Base-by-base conservation (phyloP, 2,113 vertebrate genomes). In the Rhadina sibilatrix region DNA sequence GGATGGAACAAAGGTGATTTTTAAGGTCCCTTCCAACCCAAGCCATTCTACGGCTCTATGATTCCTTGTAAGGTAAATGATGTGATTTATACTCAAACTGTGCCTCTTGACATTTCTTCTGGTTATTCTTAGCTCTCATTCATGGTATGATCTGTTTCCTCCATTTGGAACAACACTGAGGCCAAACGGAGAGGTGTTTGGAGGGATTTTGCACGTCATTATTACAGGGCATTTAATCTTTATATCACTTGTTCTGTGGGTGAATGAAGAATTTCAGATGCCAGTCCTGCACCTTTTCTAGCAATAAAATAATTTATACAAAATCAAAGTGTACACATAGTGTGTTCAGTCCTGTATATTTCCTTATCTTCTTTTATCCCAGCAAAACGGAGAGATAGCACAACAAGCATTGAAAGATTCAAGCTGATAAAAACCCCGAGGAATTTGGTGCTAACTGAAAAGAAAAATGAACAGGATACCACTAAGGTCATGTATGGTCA, bases 121-220 rank as follows among this genome's bases (percentile, higher is more conserved):
- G 33, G 38, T 74, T 95, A 92, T 80, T 94, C 60, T 90, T 94
- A 81, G 54, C 27, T 66, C 54, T 75, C 72, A 63, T 52, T 89
- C 42, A 59, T 42, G 13, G 7, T 30, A 46, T 69, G 64, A 88
- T 92, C 72, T 53, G 13, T 77, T 88, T 93, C 89, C 66, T 90
- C 72, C 33, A 60, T 83, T 83, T 77, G 71, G 54, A 77, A 35
- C 44, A 70, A 47, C 28, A 64, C 0, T 52, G 72, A 93, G 75
- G 71, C 52, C 75, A 80, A 85, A 74, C 22, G 38, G 61, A 69
- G 84, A 61, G 47, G 42, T 70, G 47, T 56, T 88, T 77, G 56
- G 18, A 57, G 38, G 53, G 12, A 90, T 27, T 25, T 70, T 81
- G 38, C 21, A 54, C 65, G 93, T 93, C 38, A 25, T 83, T 91